Base-by-base conservation (phyloP, 2,888 invertebrate species). In the Hybos culiciformis region DNA sequence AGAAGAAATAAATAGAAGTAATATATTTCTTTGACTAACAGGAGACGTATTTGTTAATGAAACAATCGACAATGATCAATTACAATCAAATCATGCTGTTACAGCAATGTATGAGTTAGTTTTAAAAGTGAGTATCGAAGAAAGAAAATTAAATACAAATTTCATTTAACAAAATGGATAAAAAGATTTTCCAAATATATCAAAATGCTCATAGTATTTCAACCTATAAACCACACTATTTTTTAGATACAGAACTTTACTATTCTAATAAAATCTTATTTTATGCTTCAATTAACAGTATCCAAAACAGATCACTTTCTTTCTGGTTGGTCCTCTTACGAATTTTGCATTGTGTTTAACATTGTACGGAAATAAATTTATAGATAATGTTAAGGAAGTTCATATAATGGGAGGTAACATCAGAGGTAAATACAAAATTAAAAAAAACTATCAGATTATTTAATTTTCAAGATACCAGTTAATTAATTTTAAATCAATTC, bases 341-440 rank as follows among this genome's bases (percentile, higher is more conserved):
- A 90, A 88, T 55, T 66, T 86, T 36, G 90, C 87, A 0, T 55
- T 86, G 46, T 78, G 84, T 2, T 69, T 80, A 3, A 75, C 77
- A 54, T 59, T 84, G 53, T 82, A 80, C 52, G 74, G 79, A 1
- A 58, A 71, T 5, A n/a, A n/a, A n/a, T 79, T 88, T 56, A 60
- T 75, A 1, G 55, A 67, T 17, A 70, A 76, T 48, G 61, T 87
- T 1, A 76, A 77, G 47, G 77, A 79, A 34, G 64, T 87, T 26
- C 80, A 74, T 56, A 70, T 87, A 4, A 86, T 85, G 72, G 88
- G 87, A 8, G 87, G 88, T 46, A 82, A 84, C 61, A 72, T 75
- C 50, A 69, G 72, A 52, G 80, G 85, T 83, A 69, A 67, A 15
- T 20, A n/a, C n/a, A n/a, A n/a, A n/a, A n/a, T n/a, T n/a, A n/a